Conservation (phyloP, 2,888 invertebrate species). For the Pseudoips prasinana region DNA sequence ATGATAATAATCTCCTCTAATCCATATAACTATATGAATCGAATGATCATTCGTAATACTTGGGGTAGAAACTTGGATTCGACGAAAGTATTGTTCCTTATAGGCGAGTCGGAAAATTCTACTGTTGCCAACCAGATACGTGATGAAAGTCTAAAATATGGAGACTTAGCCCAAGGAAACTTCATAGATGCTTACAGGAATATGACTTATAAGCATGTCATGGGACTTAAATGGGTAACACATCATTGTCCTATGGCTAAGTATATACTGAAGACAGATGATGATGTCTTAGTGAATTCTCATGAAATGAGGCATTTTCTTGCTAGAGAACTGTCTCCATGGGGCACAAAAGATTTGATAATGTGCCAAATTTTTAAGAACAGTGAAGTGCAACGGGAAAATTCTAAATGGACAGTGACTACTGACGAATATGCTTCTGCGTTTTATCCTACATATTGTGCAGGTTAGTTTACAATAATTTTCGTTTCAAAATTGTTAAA, state of each 20-base stretch:
- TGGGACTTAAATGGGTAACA: conserved; percentile 89
- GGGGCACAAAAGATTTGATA: conserved; percentile 83
- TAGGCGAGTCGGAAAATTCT: conserved; percentile 72
- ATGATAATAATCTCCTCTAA: conserved; percentile 87
- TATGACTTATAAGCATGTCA: conserved; percentile 92
- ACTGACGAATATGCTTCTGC: conserved; percentile 83
- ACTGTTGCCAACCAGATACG: conserved; percentile 57
- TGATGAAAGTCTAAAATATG: conserved; percentile 79
- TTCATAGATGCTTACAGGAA: conserved; percentile 90
- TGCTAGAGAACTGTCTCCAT: conserved; percentile 79
- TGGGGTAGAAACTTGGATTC: conserved; percentile 84
- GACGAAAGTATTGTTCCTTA: conserved; percentile 84
- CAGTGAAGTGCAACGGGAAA: conserved; percentile 81
- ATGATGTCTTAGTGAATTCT: conserved; percentile 88
- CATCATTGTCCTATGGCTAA: conserved; percentile 86
- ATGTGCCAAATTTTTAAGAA: conserved; percentile 82
- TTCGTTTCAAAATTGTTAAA: not conserved
- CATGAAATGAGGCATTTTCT: conserved; percentile 83
- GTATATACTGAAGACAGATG: conserved; percentile 87
- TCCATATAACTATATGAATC: conserved; percentile 83
- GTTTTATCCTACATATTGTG: conserved; percentile 89
- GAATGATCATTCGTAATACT: conserved; percentile 86
- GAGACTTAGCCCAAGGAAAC: conserved; percentile 89
- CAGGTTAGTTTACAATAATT: conserved; percentile 69
- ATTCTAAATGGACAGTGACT: conserved; percentile 90